Base-by-base conservation (phyloP, 2,113 vertebrate species). In the Ancistrus triradiatus region DNA sequence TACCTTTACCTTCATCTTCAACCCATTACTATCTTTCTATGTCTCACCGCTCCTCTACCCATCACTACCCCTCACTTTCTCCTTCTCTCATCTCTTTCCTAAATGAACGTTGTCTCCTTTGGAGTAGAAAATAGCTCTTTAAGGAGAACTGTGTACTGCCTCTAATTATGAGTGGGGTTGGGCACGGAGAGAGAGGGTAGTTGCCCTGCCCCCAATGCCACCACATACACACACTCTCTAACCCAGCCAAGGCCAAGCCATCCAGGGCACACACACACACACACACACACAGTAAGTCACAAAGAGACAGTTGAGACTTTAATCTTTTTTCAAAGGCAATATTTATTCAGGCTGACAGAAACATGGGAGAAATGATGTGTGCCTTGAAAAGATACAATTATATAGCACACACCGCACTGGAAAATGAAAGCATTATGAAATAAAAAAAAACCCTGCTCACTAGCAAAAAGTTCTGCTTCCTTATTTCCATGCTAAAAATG, bases 111-210 rank as follows among this genome's bases (percentile, higher is more conserved):
- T 81, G 72, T 78, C 59, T 66, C 47, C 74, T 79, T 78, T 72
- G 80, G 77, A 83, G 61, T 7, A 70, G 74, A 82, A 82, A 81
- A 76, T 63, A 63, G 73, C 47, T 75, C 70, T 80, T 72, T 78
- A 79, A 80, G 78, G 69, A 66, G 64, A 76, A 73, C 80, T 84
- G 80, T 80, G 80, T 78, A 84, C 81, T 82, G 85, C 81, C 85
- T 85, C 74, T 87, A 87, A 87, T 88, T 88, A 87, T 79, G 78
- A 82, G 77, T 73, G 81, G 83, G 65, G 75, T 74, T 78, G 79
- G 77, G 84, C 81, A 82, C 59, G 69, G 49, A 62, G 69, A 24
- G 73, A 31, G 73, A 76, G 77, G 60, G 66, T 76, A 70, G 31
- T 19, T 76, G 68, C 81, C 83, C 76, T 76, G 75, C 81, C 81